These are phyloP conservation scores for Connochaetes taurinus DNA, from an alignment of 2,113 vertebrate species.

Conservation along the genomic window DNA sequence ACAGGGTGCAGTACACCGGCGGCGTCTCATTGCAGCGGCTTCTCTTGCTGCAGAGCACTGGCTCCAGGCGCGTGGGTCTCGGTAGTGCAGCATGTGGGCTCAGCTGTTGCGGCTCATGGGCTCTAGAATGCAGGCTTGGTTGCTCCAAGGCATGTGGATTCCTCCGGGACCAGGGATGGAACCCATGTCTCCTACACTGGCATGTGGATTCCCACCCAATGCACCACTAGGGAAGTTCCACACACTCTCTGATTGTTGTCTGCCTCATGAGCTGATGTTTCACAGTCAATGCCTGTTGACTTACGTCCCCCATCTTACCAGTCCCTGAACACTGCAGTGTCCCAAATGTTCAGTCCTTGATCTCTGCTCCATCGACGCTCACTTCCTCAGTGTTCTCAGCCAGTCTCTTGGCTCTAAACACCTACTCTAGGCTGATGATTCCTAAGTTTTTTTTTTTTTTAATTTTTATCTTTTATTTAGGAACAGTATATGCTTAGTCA, in stretches of 20 bases:
- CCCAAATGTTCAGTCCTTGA: neutral
- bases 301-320: neutral
- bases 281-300: neutral
- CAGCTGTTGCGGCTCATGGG: neutral
- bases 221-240: neutral
- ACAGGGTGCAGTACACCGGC: neutral
- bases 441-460: neutral
- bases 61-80: neutral
- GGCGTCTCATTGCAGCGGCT: fast-evolving
- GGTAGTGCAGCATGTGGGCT: neutral
- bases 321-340: neutral
- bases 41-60: neutral
- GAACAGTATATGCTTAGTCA: neutral
- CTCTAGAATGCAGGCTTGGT: neutral
- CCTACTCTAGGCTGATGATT: neutral
- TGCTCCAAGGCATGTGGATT: neutral
- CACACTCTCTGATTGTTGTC: neutral
- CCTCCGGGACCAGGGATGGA: neutral
- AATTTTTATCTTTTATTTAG: neutral
- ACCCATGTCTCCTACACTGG: neutral
- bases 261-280: neutral
- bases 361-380: neutral
- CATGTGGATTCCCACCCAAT: neutral
- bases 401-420: neutral
- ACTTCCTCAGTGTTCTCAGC: neutral